Evolutionary conservation across 2,888 invertebrate species (phyloP).

Genomic region (Magallana nippona): DNA sequence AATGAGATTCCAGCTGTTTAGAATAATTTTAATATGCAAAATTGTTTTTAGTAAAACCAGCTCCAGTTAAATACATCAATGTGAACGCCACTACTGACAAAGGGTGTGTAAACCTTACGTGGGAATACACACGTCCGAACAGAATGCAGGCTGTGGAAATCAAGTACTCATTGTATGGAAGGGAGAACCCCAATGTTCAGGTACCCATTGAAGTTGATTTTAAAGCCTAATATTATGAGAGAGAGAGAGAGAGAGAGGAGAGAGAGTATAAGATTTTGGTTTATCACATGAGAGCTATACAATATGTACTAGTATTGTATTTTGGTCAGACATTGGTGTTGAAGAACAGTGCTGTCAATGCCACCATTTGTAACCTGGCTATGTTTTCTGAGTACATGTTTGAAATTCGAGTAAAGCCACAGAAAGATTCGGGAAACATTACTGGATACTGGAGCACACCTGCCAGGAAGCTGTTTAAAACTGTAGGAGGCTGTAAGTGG

Average conservation of each 20-base stretch:
- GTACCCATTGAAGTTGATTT: neutral
- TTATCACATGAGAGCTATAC: no score
- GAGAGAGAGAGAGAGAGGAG: no score
- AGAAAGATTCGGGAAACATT: neutral
- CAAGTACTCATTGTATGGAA: neutral
- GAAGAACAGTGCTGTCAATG: conserved; percentile 20
- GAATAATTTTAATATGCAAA: neutral
- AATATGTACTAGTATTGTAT: no score
- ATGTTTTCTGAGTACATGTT: neutral
- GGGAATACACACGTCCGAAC: conserved; percentile 10
- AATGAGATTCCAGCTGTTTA: neutral
- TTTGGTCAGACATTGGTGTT: neutral
- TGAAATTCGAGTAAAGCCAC: conserved; percentile 10
- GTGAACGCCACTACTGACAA: neutral
- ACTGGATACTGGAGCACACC: conserved; percentile 16
- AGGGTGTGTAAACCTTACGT: neutral
- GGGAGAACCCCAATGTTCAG: neutral
- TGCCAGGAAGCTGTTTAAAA: neutral
- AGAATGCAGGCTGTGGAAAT: neutral
- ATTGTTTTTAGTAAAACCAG: neutral
- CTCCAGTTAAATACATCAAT: neutral
- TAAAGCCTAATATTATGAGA: no score
- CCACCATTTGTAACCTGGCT: conserved; percentile 9
- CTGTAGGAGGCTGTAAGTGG: neutral
- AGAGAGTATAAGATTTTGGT: no score